Conservation (phyloP, 2,113 vertebrate genomes). For the Nothobranchius furzeri region DNA sequence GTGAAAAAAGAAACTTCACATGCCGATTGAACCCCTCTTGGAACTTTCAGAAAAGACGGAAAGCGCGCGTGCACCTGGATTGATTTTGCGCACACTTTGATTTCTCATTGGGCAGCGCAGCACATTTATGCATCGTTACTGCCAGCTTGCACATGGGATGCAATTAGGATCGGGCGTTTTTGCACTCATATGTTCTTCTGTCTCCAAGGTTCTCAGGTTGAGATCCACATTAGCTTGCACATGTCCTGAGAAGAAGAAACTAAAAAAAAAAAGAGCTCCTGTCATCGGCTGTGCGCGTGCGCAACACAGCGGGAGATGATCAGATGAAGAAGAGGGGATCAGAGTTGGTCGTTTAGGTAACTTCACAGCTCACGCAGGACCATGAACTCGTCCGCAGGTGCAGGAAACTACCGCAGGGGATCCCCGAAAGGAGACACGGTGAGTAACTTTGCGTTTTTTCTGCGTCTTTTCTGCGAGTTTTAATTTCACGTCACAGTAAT, state of each 20-base stretch:
- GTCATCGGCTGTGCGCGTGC: neutral
- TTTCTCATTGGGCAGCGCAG: conserved; percentile 20
- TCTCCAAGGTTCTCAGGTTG: neutral
- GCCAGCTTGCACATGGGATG: too few species aligned
- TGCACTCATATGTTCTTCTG: too few species aligned
- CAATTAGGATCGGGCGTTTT: too few species aligned
- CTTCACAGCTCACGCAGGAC: conserved; percentile 28
- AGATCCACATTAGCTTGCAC: neutral
- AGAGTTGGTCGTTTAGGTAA: conserved; percentile 18
- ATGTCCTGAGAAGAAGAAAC: neutral
- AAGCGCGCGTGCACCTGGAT: neutral
- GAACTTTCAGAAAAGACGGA: conserved; percentile 23
- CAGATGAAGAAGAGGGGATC: neutral
- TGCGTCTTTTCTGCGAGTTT: neutral
- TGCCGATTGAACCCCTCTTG: neutral
- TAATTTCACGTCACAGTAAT: neutral
- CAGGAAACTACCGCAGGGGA: conserved; percentile 74
- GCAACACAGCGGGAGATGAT: neutral
- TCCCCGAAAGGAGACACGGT: conserved; percentile 72
- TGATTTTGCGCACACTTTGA: conserved; percentile 11
- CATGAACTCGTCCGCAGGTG: conserved; percentile 82
- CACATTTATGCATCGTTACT: neutral
- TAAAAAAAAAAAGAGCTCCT: neutral
- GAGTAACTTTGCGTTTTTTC: conserved; percentile 23
- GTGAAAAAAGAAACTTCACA: neutral